Evolutionary conservation across 2,888 invertebrate species (phyloP).

Genomic region (Drosophila phalerata): DNA sequence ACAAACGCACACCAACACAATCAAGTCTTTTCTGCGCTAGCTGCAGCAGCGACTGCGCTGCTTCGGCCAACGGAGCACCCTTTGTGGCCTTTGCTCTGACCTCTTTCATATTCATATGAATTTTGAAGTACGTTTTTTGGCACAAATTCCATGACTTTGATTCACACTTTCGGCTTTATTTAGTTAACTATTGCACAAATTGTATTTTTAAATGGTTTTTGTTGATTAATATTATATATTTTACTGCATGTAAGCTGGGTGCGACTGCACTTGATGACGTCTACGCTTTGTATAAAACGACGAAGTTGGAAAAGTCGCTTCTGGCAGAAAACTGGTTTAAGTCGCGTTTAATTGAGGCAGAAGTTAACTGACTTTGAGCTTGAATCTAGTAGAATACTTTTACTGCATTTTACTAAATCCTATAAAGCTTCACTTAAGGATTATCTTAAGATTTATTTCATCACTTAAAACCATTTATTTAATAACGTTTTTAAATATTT

Average conservation of each 20-base stretch:
- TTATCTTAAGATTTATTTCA: neutral
- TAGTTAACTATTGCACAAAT: conserved; percentile 8
- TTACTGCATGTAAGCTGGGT: neutral
- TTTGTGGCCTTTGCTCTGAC: conserved; percentile 40
- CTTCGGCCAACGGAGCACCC: conserved; percentile 70
- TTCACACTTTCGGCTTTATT: neutral
- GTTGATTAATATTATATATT: conserved; percentile 5
- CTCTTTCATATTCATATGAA: conserved; percentile 34
- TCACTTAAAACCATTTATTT: neutral
- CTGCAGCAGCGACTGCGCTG: conserved; percentile 47
- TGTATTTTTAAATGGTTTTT: neutral
- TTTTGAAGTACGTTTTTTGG: conserved; percentile 22
- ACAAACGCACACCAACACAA: conserved; percentile 33
- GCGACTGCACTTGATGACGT: conserved; percentile 60
- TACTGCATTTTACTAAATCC: neutral
- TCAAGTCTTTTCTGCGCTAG: conserved; percentile 60
- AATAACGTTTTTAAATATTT: conserved; percentile 6
- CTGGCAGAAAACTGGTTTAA: conserved; percentile 51
- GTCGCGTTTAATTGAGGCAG: neutral
- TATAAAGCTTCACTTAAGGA: fast-evolving
- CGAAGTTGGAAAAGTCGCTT: conserved; percentile 28
- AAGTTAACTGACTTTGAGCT: neutral
- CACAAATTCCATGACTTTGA: conserved; percentile 23
- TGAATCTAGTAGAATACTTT: neutral
- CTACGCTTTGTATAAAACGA: conserved; percentile 29